phyloP scores from a whole-genome alignment of 2,888 invertebrate species.

The Lycaena phlaeas region DNA sequence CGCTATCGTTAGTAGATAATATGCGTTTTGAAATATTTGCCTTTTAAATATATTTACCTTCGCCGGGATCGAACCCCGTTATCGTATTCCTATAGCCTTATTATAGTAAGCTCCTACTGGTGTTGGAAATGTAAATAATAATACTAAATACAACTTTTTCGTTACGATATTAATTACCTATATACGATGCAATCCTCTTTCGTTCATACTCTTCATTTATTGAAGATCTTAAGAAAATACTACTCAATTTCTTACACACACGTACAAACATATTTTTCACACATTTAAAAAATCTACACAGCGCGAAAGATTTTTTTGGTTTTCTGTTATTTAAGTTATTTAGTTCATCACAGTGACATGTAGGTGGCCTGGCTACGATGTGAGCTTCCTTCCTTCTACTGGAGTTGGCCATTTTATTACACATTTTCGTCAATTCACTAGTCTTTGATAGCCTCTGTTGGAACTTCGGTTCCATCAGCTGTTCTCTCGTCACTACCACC shows the following conservation, averaged over 20 bases:
- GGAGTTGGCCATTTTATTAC: conserved; percentile 34
- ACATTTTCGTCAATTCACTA: conserved; percentile 37
- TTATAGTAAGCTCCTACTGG: no score
- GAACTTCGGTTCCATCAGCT: conserved; percentile 45
- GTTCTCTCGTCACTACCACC: conserved; percentile 45
- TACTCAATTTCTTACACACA: conserved; percentile 29
- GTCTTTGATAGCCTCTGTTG: conserved; percentile 38
- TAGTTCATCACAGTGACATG: conserved; percentile 46
- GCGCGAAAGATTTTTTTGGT: conserved; percentile 19
- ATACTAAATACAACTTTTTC: not conserved
- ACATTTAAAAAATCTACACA: conserved; percentile 27
- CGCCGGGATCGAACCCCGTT: no score
- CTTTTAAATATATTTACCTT: no score
- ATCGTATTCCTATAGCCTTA: no score
- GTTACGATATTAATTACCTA: not conserved
- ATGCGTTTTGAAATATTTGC: no score
- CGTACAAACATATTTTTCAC: conserved; percentile 22
- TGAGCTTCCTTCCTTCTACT: conserved; percentile 29
- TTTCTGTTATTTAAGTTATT: conserved; percentile 14
- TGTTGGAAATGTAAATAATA: no score
- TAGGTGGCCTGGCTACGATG: conserved; percentile 40
- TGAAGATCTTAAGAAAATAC: conserved; percentile 21
- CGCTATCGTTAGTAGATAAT: no score
- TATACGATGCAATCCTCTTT: not conserved
- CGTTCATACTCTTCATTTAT: not conserved